Conservation (phyloP, 2,888 invertebrate genomes). For the Hipparchia semele region DNA sequence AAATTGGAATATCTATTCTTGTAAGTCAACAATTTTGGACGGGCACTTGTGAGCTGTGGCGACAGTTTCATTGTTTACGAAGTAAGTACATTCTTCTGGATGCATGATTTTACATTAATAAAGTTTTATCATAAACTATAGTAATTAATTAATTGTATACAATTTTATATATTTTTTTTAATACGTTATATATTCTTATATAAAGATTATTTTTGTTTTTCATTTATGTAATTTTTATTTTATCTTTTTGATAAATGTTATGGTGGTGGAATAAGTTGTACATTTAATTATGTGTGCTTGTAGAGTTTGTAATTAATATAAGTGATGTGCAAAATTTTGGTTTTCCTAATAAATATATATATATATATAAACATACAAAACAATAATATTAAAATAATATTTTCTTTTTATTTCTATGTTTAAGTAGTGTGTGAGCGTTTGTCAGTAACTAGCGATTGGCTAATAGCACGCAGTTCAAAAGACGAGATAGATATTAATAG, state of each 20-base stretch:
- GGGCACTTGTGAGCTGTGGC: slow-evolving; percentile 6
- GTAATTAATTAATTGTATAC: too few species aligned
- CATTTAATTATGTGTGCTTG: too few species aligned
- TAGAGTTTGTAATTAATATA: too few species aligned
- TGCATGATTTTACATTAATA: not conserved
- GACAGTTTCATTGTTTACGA: not conserved
- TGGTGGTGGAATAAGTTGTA: too few species aligned
- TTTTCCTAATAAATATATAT: too few species aligned
- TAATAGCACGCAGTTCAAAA: slow-evolving; percentile 56
- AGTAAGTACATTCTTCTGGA: not conserved
- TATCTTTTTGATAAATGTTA: too few species aligned
- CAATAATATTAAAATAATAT: too few species aligned
- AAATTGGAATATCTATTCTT: slow-evolving; percentile 17
- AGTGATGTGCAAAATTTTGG: too few species aligned
- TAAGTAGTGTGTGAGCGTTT: slow-evolving; percentile 8
- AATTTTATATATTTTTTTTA: too few species aligned
- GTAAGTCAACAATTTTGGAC: slow-evolving; percentile 13
- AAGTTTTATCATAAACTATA: not conserved
- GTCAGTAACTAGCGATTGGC: slow-evolving; percentile 50
- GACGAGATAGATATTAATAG: slow-evolving; percentile 68
- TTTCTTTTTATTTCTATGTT: slow-evolving; percentile 17
- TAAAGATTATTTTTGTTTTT: not conserved
- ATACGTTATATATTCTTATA: too few species aligned
- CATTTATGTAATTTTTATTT: not conserved
- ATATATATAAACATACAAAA: too few species aligned